Percentiles rank a stretch among this genome's conserved stretches.
Evolutionary conservation across 2,888 invertebrate genomes (phyloP).

Genomic region (Smittia sp.): DNA sequence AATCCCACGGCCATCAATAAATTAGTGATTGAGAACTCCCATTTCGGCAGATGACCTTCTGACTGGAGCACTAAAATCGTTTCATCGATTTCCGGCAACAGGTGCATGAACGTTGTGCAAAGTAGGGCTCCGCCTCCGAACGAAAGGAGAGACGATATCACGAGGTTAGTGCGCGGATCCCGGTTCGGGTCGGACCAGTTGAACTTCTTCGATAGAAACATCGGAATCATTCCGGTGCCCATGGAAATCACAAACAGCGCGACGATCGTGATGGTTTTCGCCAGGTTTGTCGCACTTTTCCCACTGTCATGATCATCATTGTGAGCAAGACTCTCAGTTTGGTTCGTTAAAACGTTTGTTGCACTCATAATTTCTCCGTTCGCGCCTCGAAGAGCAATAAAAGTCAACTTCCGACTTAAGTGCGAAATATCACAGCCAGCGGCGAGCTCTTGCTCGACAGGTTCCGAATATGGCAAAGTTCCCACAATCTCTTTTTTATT

Average conservation of each 20-base stretch:
- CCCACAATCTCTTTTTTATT: neutral
- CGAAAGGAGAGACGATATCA: slow-evolving; percentile 65
- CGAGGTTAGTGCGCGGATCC: slow-evolving; percentile 44
- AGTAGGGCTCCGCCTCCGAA: slow-evolving; percentile 83
- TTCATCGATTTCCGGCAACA: slow-evolving; percentile 75
- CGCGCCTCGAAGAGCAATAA: neutral
- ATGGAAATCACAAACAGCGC: slow-evolving; percentile 74
- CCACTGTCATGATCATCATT: slow-evolving; percentile 44
- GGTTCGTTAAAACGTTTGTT: neutral
- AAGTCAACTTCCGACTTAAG: neutral
- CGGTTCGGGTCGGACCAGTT: slow-evolving; percentile 58
- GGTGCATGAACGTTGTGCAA: slow-evolving; percentile 76
- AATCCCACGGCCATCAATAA: slow-evolving; percentile 73
- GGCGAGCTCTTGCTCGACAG: neutral
- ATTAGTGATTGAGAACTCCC: slow-evolving; percentile 66
- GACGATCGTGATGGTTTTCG: slow-evolving; percentile 76
- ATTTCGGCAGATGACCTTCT: slow-evolving; percentile 53
- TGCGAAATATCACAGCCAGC: slow-evolving; percentile 22
- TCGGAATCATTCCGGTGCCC: slow-evolving; percentile 70
- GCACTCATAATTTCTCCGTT: neutral
- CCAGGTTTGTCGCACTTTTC: slow-evolving; percentile 57
- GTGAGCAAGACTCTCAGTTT: slow-evolving; percentile 55
- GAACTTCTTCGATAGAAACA: slow-evolving; percentile 65
- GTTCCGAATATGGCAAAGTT: neutral
- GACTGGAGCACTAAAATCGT: slow-evolving; percentile 62